Percentiles rank a stretch among this genome's conserved stretches.
phyloP scores from a whole-genome alignment of 2,113 vertebrate genomes.

The Seriola dumerili region DNA sequence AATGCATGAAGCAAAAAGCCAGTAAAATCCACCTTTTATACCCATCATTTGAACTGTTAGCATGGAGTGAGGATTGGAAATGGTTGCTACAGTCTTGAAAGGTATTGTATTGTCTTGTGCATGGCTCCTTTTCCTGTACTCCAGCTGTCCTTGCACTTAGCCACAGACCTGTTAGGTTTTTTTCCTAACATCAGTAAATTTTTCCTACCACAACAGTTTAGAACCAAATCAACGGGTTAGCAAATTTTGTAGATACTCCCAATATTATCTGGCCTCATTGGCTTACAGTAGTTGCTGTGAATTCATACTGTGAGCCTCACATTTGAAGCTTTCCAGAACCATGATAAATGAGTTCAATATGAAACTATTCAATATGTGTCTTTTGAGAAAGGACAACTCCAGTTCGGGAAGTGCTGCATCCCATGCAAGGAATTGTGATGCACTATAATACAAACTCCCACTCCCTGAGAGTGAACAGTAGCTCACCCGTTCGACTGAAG shows the following conservation, averaged over 20 bases:
- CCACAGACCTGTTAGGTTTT: not conserved
- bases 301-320: no score
- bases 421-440: not conserved
- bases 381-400: not conserved
- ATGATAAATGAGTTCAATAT: conserved; percentile 12
- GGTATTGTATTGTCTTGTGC: not conserved
- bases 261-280: not conserved
- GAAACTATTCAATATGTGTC: not conserved
- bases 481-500: conserved; percentile 17
- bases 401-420: not conserved
- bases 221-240: not conserved
- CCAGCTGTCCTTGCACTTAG: not conserved
- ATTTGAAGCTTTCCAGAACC: not conserved
- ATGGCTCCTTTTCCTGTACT: not conserved
- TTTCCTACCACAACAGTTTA: not conserved
- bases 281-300: no score
- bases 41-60: not conserved
- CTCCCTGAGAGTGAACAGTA: conserved; percentile 7
- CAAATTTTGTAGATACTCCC: not conserved
- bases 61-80: not conserved
- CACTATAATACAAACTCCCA: not conserved
- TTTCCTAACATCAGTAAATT: no score
- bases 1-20: not conserved
- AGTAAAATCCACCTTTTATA: no score
- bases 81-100: not conserved